Evolutionary conservation across 1,140 invertebrate species (phyloP), one percentile per base, ranked within the genome.

Genomic region (Platyscapa corneri): DNA sequence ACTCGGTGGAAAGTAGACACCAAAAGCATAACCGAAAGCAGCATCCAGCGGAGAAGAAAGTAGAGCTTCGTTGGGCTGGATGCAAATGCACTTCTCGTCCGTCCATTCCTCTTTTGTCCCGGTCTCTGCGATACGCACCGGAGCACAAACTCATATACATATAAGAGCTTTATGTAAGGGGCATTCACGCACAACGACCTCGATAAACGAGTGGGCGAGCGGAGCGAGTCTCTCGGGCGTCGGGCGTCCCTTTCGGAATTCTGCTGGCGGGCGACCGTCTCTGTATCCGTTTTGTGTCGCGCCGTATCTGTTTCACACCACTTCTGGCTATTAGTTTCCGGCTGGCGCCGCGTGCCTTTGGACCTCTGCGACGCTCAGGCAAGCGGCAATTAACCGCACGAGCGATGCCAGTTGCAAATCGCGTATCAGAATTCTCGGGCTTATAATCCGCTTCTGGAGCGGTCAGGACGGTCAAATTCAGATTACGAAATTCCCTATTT

Each of bases 231-330:
- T 37, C 67, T 37, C 56, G 39, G n/a, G n/a, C n/a, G n/a, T n/a
- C n/a, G n/a, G n/a, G 37, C 78, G 60, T 39, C 64, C 64, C 76
- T n/a, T 60, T 56, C 23, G 60, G 60, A 65, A 80, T 80, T n/a
- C 49, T n/a, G n/a, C n/a, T n/a, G n/a, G n/a, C n/a, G n/a, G n/a
- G n/a, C n/a, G n/a, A n/a, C n/a, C n/a, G n/a, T n/a, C n/a, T n/a
- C n/a, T n/a, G n/a, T n/a, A n/a, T n/a, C n/a, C n/a, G n/a, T n/a
- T n/a, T n/a, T n/a, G n/a, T n/a, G n/a, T n/a, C n/a, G n/a, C n/a
- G n/a, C n/a, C n/a, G 32, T 83, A 83, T 83, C 82, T 67, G 37
- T 83, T 83, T 83, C 82, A 67, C 74, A 77, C 82, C 82, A 83
- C 82, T 83, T 77, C 82, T 83, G 60, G 56, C 82, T 37, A 77